Conservation (phyloP, 2,113 vertebrate species). For the Progne subis region DNA sequence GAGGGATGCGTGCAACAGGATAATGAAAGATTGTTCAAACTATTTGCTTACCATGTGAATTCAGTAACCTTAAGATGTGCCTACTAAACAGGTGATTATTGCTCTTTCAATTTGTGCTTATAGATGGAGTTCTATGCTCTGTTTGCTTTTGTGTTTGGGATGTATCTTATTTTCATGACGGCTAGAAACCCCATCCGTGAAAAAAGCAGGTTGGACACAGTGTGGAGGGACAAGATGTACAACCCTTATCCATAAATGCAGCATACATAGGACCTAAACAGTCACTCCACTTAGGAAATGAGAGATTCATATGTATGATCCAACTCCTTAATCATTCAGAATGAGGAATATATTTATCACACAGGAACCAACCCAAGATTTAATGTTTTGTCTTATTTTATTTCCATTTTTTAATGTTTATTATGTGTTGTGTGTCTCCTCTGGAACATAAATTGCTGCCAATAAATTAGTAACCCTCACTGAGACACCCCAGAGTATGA, state of each 20-base stretch:
- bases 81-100: not conserved
- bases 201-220: not conserved
- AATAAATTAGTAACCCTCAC: constrained; percentile 30
- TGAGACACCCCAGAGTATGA: not conserved
- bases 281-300: constrained; percentile 4
- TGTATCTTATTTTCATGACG: not conserved
- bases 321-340: constrained; percentile 11
- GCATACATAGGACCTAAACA: not conserved
- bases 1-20: not conserved
- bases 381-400: constrained; percentile 33
- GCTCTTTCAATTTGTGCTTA: not conserved
- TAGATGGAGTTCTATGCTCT: not conserved
- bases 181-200: not conserved
- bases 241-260: not conserved
- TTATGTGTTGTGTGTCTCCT: not conserved
- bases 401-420: constrained; percentile 30
- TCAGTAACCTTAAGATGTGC: not conserved
- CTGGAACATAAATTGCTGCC: constrained; percentile 36
- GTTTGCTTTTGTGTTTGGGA: not conserved
- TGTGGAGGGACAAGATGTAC: not conserved
- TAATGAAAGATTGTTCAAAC: not conserved
- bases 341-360: constrained; percentile 28
- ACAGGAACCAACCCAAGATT: constrained; percentile 33
- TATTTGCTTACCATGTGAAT: not conserved
- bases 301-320: constrained; percentile 19